Evolutionary conservation across 2,888 invertebrate genomes (phyloP), one percentile per base, ranked within the genome.

Genomic region (Ochropacha duplaris): DNA sequence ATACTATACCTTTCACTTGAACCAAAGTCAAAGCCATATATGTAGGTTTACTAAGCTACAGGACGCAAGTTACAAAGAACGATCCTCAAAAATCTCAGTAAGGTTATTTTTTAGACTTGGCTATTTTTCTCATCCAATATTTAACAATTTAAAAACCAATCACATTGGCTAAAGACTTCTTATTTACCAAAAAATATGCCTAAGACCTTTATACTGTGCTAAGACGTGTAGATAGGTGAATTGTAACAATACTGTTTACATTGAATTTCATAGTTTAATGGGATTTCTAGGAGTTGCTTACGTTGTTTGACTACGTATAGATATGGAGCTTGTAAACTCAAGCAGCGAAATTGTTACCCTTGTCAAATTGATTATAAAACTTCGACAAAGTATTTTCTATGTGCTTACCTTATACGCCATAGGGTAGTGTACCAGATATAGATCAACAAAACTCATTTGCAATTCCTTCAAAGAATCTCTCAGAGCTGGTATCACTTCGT

Each of bases 361-460:
- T 36, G 56, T n/a, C n/a, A 61, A 61, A 60, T 66, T 65, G 59
- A 59, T 61, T 64, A 64, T 64, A 57, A 68, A 71, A 68, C 69
- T 66, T 52, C 14, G 34, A 34, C 16, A 31, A 16, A 19, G 16
- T 34, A 28, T 31, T 2, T 59, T 68, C 76, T 80, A 28, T 31
- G 9, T 59, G 68, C 76, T 80, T 67, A 89, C 90, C 75, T 84
- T 87, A 76, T 95, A 96, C 0, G 94, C 96, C 76, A 96, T 94
- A 4, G 97, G 97, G 94, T 96, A 95, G 79, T 98, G 97, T 77
- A 97, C 95, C 55, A 97, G 90, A 82, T 96, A 97, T 9, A 97
- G 88, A 83, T 98, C 97, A 22, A 97, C 87, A 74, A 96, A 97
- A n/a, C 95, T 94, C 56, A 96, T 79, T 14, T 94, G 94, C 50